Base-by-base conservation (phyloP, 2,888 invertebrate species). In the Prostheceraeus crozeri region DNA sequence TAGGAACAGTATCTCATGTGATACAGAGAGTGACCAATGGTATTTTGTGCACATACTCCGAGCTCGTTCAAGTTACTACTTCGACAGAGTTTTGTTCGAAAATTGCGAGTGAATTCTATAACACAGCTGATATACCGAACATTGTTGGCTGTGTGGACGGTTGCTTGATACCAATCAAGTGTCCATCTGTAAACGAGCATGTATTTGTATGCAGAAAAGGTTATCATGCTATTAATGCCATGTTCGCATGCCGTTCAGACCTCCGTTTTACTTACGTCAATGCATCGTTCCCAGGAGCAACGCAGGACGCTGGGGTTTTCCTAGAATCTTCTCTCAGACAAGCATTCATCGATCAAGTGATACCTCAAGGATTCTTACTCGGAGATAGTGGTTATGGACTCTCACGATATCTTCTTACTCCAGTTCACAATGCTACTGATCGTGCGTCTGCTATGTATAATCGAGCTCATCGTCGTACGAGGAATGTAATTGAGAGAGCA, bases 401-500 rank as follows among this genome's bases (percentile, higher is more conserved):
- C 19, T 16, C 40, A 19, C 16, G 19, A 19, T 40, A 19, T 40
- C 16, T 40, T 16, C 16, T 40, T 16, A 40, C 40, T 16, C 40
- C 40, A 19, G 40, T 40, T 19, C 23, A 19, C 16, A 40, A 40
- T 40, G 14, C 40, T 23, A 4, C 16, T 23, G 19, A 40, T n/a
- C 40, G 19, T 19, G 40, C 40, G 14, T 16, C 16, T 19, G 19
- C 16, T 19, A 16, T 16, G 40, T 59, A 59, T 23, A 59, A 59
- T 23, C 16, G 27, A 2, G 55, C 59, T 25, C 59, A 57, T 58
- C 40, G 27, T 35, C 25, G 55, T 53, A 59, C 59, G 2, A 33
- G 59, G 21, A 52, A 53, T 59, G n/a, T 57, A 16, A 40, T 59
- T n/a, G 59, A 59, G 21, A 53, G 53, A 27, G 27, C 28, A 23